phyloP scores from a whole-genome alignment of 2,888 invertebrate genomes.

The Eristalis pertinax region DNA sequence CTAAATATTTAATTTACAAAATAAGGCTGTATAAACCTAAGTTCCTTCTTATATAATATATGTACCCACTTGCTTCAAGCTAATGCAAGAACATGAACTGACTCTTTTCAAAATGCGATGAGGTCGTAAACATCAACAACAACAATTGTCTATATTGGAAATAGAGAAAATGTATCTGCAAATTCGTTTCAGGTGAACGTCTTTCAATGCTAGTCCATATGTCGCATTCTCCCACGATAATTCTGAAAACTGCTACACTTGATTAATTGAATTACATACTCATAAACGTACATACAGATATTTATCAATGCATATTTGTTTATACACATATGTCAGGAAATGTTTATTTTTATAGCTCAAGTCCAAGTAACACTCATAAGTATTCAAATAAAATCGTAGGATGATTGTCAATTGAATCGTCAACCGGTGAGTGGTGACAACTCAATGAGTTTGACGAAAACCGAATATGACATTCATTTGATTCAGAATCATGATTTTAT shows the following conservation, averaged over 20 bases:
- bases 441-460: slow-evolving; percentile 77
- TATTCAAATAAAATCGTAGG: slow-evolving; percentile 32
- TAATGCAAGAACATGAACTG: no score
- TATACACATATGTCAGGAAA: slow-evolving; percentile 19
- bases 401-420: slow-evolving; percentile 58
- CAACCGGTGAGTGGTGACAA: slow-evolving; percentile 44
- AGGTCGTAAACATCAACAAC: no score
- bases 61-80: no score
- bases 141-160: no score
- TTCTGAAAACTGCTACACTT: slow-evolving; percentile 17
- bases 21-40: no score
- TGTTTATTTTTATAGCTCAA: slow-evolving; percentile 33
- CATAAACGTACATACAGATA: background rate
- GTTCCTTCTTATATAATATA: no score
- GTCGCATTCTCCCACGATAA: slow-evolving; percentile 52
- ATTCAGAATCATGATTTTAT: slow-evolving; percentile 80
- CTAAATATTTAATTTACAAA: no score
- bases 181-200: no score
- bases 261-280: slow-evolving; percentile 50
- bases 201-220: slow-evolving; percentile 15
- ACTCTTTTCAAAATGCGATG: no score
- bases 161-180: no score
- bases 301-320: background rate
- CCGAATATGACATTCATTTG: slow-evolving; percentile 81
- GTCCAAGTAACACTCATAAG: slow-evolving; percentile 20